Conservation (phyloP, 2,797 vertebrate genomes). For the Glyptemys insculpta region DNA sequence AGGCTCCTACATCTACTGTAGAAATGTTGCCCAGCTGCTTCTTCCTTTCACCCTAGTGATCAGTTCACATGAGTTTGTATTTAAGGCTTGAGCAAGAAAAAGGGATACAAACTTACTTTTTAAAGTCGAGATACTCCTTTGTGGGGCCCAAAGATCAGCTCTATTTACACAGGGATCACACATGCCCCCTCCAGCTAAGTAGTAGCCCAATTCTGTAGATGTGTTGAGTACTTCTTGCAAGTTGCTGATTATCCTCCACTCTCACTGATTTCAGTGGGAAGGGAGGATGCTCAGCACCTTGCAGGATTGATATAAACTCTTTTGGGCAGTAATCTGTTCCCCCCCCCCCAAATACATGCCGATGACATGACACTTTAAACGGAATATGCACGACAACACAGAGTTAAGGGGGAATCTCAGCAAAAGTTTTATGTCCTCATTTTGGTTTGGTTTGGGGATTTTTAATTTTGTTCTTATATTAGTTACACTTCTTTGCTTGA, state of each 20-base stretch:
- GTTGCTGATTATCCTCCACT: background rate
- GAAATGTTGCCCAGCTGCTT: background rate
- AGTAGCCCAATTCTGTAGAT: background rate
- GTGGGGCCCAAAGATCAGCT: background rate
- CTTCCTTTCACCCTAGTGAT: background rate
- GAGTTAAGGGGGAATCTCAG: background rate
- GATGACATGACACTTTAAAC: background rate
- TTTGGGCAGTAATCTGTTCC: background rate
- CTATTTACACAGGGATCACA: background rate
- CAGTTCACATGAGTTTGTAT: background rate
- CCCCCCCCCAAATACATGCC: background rate
- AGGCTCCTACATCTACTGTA: background rate
- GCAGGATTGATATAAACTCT: background rate
- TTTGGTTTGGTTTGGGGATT: background rate
- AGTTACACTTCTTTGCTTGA: background rate
- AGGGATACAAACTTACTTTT: background rate
- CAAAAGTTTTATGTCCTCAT: background rate
- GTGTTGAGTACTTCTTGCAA: background rate
- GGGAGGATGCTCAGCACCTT: background rate
- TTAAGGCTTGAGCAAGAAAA: background rate
- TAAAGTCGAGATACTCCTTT: background rate
- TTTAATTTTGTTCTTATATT: background rate
- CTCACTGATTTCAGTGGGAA: background rate
- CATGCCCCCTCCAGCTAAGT: background rate
- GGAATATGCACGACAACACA: background rate